phyloP scores from a whole-genome alignment of 2,888 invertebrate genomes.

The Cryptophagus acutangulus region DNA sequence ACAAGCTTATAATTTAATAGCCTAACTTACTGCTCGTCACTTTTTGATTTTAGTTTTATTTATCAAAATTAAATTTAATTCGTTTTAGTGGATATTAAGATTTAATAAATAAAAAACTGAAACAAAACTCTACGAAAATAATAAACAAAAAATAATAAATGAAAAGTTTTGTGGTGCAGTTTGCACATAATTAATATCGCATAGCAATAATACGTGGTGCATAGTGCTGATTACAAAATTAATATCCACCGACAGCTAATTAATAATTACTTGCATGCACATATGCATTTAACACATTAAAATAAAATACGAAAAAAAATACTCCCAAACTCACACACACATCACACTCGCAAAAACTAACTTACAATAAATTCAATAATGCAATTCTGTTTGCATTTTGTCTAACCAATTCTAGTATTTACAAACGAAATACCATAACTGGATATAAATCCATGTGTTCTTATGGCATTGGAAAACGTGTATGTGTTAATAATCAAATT shows the following conservation, averaged over 20 bases:
- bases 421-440: background rate
- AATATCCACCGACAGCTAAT: conserved; percentile 45
- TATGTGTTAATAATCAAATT: conserved; percentile 22
- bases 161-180: conserved; percentile 47
- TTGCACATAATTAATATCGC: conserved; percentile 34
- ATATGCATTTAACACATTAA: conserved; percentile 40
- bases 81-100: conserved; percentile 41
- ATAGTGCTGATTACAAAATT: conserved; percentile 44
- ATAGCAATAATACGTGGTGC: too few species aligned
- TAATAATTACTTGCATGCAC: conserved; percentile 45
- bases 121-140: conserved; percentile 46
- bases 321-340: conserved; percentile 38
- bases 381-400: too few species aligned
- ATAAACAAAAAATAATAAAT: conserved; percentile 37
- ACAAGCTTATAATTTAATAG: conserved; percentile 36
- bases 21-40: conserved; percentile 31
- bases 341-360: conserved; percentile 25
- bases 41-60: too few species aligned
- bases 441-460: conserved; percentile 8
- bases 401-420: background rate
- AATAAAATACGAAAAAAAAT: conserved; percentile 29
- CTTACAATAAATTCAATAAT: too few species aligned
- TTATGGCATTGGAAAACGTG: conserved; percentile 24
- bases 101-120: too few species aligned
- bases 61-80: too few species aligned